Evolutionary conservation across 2,797 vertebrate species (phyloP), one percentile per base, ranked within the genome.

Genomic region (Catostomus latipinnis): DNA sequence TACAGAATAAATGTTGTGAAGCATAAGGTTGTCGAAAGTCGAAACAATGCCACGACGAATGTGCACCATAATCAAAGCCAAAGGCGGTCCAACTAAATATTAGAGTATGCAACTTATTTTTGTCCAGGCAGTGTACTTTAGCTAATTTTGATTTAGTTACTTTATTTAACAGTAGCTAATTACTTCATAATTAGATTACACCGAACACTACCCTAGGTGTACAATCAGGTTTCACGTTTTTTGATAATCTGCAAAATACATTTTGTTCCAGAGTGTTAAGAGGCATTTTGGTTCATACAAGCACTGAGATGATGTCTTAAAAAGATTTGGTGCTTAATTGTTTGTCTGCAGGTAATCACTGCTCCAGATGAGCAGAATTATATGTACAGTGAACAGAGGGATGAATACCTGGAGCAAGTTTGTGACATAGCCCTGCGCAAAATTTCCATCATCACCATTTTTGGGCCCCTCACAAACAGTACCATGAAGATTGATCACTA

Each of bases 401-500:
- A 96, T 0, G 95, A 96, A 1, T 96, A 96, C 50, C 90, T 96
- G 91, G 96, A 96, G 81, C 94, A 93, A 60, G 95, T 96, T 88
- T 97, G 96, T 92, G 95, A 96, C 89, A 96, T 96, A 95, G 96
- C 95, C 71, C 90, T 96, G 0, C 91, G 96, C 83, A 96, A 93
- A 87, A 89, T 97, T 68, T 96, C 96, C 1, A 94, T 97, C 81
- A 92, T 97, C 86, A 95, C 94, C 57, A 93, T 97, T 85, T 94
- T 95, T 7, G 95, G 96, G 50, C 91, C 91, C 60, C 84, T 93
- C 87, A 91, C 87, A 89, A 96, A 96, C 89, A 94, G 94, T 87
- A 94, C 93, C 80, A 95, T 97, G 94, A 96, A 96, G 90, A 96
- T 96, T 6, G 95, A 96, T 86, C 95, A 97, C 89, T 96, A 96